phyloP scores from a whole-genome alignment of 2,113 vertebrate genomes.

The Bungarus multicinctus region DNA sequence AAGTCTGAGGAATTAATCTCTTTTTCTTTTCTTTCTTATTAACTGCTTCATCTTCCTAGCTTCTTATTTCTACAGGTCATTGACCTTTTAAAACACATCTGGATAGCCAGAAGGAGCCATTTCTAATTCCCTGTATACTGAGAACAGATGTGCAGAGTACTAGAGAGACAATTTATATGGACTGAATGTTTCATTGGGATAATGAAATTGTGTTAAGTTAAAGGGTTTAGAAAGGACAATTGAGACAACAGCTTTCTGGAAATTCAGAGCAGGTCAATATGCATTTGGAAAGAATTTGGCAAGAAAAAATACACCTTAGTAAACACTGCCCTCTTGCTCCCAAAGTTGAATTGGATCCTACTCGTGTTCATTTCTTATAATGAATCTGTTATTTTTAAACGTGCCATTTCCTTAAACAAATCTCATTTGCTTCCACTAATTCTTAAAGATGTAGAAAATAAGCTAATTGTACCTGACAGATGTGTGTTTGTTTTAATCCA shows the following conservation, averaged over 20 bases:
- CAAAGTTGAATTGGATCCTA: slow-evolving; percentile 40
- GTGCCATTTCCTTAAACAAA: neutral
- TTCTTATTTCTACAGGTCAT: slow-evolving; percentile 16
- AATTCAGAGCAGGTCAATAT: slow-evolving; percentile 23
- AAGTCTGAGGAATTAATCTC: neutral
- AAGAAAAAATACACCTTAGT: slow-evolving; percentile 44
- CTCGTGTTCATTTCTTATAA: slow-evolving; percentile 6
- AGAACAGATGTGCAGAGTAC: slow-evolving; percentile 21
- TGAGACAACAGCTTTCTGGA: slow-evolving; percentile 21
- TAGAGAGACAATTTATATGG: neutral
- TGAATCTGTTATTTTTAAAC: slow-evolving; percentile 1
- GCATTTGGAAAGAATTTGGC: neutral
- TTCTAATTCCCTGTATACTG: slow-evolving; percentile 10
- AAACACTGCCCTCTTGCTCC: slow-evolving; percentile 63
- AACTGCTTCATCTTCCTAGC: neutral
- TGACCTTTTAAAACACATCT: slow-evolving; percentile 14
- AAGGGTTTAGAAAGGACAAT: neutral
- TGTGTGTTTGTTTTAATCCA: neutral
- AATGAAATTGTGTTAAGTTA: slow-evolving; percentile 22
- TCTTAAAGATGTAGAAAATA: slow-evolving; percentile 2
- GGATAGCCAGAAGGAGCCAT: neutral
- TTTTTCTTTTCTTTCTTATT: neutral
- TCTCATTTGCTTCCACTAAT: slow-evolving; percentile 20
- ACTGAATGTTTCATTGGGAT: slow-evolving; percentile 30
- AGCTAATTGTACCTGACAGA: slow-evolving; percentile 7